A percentile compares a stretch with the other conserved stretches of the same genome.
Conservation (phyloP, 1,140 invertebrate species). For the Xylocopa sonorina region DNA sequence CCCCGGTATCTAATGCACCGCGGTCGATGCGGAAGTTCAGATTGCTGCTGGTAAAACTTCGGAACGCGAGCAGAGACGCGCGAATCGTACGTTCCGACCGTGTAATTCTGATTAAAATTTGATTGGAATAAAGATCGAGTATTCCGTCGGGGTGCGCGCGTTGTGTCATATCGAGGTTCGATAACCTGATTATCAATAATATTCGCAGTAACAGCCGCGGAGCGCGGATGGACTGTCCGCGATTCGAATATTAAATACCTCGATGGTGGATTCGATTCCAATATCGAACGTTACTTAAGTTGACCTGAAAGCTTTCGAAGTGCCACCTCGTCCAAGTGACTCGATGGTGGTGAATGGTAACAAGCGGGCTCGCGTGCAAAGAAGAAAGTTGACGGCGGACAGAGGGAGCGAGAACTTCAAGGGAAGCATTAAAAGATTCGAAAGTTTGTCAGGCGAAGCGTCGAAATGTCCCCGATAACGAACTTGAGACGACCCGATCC, state of each 20-base stretch:
- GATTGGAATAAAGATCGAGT: not conserved
- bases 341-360: slow-evolving; percentile 68
- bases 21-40: too few relatives aligned
- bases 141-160: too few relatives aligned
- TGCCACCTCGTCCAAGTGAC: slow-evolving; percentile 73
- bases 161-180: not conserved
- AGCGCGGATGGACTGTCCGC: too few relatives aligned
- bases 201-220: not conserved
- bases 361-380: slow-evolving; percentile 38
- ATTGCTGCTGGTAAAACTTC: too few relatives aligned
- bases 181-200: slow-evolving; percentile 3
- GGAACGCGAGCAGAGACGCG: too few relatives aligned
- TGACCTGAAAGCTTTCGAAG: slow-evolving; percentile 41
- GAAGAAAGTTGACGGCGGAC: slow-evolving; percentile 44
- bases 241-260: slow-evolving; percentile 44
- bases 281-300: slow-evolving; percentile 37
- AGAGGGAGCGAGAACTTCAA: slow-evolving; percentile 50
- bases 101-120: not conserved
- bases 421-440: slow-evolving; percentile 60
- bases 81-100: too few relatives aligned
- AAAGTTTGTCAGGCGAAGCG: slow-evolving; percentile 45
- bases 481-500: slow-evolving; percentile 4
- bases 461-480: slow-evolving; percentile 50
- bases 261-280: slow-evolving; percentile 30
- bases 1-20: not conserved